phyloP scores from a whole-genome alignment of 2,888 invertebrate species.

The Girardia tigrina region DNA sequence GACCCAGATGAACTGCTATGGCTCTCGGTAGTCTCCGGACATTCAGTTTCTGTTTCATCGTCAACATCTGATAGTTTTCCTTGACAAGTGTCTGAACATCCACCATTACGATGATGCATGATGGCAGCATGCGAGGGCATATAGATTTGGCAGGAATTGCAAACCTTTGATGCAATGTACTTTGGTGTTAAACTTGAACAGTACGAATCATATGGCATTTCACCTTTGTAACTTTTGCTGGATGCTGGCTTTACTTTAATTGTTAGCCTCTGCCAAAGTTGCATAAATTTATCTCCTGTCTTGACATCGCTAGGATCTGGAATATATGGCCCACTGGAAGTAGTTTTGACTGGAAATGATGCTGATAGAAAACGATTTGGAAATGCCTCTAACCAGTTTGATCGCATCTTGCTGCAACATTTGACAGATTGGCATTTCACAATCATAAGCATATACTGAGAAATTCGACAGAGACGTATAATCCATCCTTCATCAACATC shows the following conservation, averaged over 20 bases:
- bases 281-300: slow-evolving; percentile 2
- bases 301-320: background rate
- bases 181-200: too few species aligned
- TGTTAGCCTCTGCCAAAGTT: background rate
- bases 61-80: too few species aligned
- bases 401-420: slow-evolving; percentile 4
- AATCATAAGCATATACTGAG: slow-evolving; percentile 14
- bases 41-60: too few species aligned
- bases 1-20: too few species aligned
- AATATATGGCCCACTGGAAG: background rate
- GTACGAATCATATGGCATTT: background rate
- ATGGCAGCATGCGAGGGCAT: too few species aligned
- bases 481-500: slow-evolving; percentile 3
- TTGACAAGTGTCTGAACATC: too few species aligned
- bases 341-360: slow-evolving; percentile 8
- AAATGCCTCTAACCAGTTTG: slow-evolving; percentile 18
- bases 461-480: slow-evolving; percentile 8
- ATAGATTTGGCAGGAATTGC: too few species aligned
- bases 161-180: too few species aligned
- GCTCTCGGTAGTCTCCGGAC: too few species aligned
- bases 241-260: slow-evolving; percentile 5
- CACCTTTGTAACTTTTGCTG: background rate
- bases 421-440: slow-evolving; percentile 3
- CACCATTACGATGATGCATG: too few species aligned
- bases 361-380: background rate